phyloP scores from a whole-genome alignment of 2,113 vertebrate species.

The Epinephelus fuscoguttatus region DNA sequence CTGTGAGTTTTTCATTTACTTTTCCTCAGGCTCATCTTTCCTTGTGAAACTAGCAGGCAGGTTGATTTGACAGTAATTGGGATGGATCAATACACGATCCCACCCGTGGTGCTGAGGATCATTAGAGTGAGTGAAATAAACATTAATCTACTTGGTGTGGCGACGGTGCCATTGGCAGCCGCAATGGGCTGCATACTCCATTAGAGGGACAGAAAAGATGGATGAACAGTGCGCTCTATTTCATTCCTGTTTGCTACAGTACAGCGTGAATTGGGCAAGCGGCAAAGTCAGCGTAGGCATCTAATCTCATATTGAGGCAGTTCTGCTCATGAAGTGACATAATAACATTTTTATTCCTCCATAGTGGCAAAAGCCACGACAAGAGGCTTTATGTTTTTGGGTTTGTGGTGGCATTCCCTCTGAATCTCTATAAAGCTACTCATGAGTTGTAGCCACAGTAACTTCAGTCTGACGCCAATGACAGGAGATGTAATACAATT shows the following conservation, averaged over 20 bases:
- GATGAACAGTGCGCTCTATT: slow-evolving; percentile 9
- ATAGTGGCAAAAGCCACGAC: no score
- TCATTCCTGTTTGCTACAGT: neutral
- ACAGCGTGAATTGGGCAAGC: neutral
- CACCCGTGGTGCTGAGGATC: slow-evolving; percentile 40
- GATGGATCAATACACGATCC: slow-evolving; percentile 50
- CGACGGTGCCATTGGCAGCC: slow-evolving; percentile 24
- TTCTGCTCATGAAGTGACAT: neutral
- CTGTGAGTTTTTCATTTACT: neutral
- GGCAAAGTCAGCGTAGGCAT: no score
- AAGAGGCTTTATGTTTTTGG: no score
- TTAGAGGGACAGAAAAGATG: slow-evolving; percentile 21
- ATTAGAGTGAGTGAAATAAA: slow-evolving; percentile 62
- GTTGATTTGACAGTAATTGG: slow-evolving; percentile 53
- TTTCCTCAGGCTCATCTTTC: slow-evolving; percentile 5
- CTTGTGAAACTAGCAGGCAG: slow-evolving; percentile 13
- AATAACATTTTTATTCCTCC: neutral
- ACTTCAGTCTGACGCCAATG: no score
- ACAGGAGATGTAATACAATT: no score
- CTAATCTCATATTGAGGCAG: neutral
- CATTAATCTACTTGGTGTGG: slow-evolving; percentile 39
- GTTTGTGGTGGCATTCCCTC: no score
- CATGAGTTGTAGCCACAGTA: no score
- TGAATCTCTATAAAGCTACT: no score
- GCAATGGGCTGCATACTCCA: slow-evolving; percentile 14